A percentile compares a stretch with the other conserved stretches of the same genome.
phyloP scores from a whole-genome alignment of 1,140 invertebrate genomes.

The Platyscapa corneri region DNA sequence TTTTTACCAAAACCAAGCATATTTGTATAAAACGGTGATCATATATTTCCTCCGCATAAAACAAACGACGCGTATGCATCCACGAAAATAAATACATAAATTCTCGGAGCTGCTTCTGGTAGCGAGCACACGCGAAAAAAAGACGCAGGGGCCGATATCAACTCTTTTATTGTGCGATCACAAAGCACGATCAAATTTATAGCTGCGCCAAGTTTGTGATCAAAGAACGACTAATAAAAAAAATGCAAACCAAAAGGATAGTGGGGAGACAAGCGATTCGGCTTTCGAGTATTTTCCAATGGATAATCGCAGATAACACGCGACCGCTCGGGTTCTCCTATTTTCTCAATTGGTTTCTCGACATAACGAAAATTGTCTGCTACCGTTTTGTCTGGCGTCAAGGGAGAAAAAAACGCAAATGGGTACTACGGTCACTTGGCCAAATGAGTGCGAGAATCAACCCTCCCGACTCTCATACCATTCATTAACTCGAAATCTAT shows the following conservation, averaged over 20 bases:
- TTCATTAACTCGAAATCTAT: background rate
- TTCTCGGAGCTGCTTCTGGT: slow-evolving; percentile 18
- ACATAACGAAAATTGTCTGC: slow-evolving; percentile 54
- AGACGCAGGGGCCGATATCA: slow-evolving; percentile 19
- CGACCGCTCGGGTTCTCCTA: slow-evolving; percentile 14
- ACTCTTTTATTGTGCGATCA: slow-evolving; percentile 45
- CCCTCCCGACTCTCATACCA: too few relatives aligned
- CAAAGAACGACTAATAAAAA: slow-evolving; percentile 23
- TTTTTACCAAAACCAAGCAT: background rate
- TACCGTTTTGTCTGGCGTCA: slow-evolving; percentile 40
- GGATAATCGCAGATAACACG: slow-evolving; percentile 48
- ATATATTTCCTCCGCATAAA: background rate
- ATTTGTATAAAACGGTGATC: background rate
- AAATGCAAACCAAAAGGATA: slow-evolving; percentile 47
- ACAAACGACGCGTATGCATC: background rate
- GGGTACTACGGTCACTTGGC: slow-evolving; percentile 34
- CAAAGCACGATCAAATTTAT: slow-evolving; percentile 43
- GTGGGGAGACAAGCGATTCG: background rate
- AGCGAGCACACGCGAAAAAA: background rate
- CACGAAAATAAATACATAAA: slow-evolving; percentile 48
- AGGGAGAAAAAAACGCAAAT: slow-evolving; percentile 48
- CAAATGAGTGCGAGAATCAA: background rate
- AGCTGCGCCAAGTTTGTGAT: slow-evolving; percentile 34
- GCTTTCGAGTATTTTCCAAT: slow-evolving; percentile 35
- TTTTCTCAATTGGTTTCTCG: background rate